Percentiles rank a stretch among this genome's conserved stretches.
Conservation (phyloP, 2,113 vertebrate genomes). For the Saccopteryx bilineata region DNA sequence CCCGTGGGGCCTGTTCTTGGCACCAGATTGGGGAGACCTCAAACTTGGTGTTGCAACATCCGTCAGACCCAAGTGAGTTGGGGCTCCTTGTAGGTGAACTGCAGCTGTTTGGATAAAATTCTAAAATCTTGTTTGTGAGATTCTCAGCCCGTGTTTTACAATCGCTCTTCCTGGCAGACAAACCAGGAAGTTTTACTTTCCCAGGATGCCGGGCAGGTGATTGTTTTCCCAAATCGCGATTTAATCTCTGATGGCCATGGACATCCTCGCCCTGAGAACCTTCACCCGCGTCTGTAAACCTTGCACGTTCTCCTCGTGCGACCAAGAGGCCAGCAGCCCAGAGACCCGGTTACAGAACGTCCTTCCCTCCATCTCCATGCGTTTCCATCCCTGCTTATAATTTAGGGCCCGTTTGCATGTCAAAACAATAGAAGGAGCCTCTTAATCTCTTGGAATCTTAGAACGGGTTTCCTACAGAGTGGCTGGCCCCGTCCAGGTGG, state of each 20-base stretch:
- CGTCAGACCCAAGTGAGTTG: constrained; percentile 30
- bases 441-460: neutral
- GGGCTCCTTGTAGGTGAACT: constrained; percentile 78
- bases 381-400: constrained; percentile 51
- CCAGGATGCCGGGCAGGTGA: constrained; percentile 85
- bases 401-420: constrained; percentile 58
- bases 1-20: constrained; percentile 76
- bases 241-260: constrained; percentile 40
- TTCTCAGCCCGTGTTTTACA: constrained; percentile 72
- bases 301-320: neutral
- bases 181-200: constrained; percentile 83
- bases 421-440: constrained; percentile 36
- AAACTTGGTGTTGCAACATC: constrained; percentile 76
- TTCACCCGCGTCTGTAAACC: neutral
- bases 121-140: constrained; percentile 73
- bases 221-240: constrained; percentile 80
- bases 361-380: no score
- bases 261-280: constrained; percentile 38
- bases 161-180: constrained; percentile 65
- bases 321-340: neutral
- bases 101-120: constrained; percentile 76
- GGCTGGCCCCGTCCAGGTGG: neutral
- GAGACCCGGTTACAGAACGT: neutral
- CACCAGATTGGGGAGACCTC: constrained; percentile 74
- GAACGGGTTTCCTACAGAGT: neutral